These are phyloP conservation scores for Carterocephalus palaemon DNA, from an alignment of 2,888 invertebrate genomes.

Conservation along the genomic window DNA sequence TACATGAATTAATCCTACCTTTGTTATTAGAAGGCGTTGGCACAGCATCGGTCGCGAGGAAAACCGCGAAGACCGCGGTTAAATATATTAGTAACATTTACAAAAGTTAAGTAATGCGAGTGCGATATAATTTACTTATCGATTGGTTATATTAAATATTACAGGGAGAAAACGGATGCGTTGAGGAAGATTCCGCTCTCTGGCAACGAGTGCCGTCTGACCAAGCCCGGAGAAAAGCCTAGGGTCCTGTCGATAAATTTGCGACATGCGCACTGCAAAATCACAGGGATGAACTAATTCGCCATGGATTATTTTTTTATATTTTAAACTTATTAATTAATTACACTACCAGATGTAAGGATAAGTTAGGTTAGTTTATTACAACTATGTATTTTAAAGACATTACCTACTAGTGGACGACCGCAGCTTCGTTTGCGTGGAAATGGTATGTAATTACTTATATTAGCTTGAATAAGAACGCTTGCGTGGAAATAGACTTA, in stretches of 20 bases:
- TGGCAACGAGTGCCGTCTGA: slow-evolving; percentile 61
- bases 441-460: too few species aligned
- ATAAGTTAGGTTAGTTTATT: too few species aligned
- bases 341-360: too few species aligned
- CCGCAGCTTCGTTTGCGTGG: too few species aligned
- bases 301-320: slow-evolving; percentile 9
- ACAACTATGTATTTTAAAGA: too few species aligned
- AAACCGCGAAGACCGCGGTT: slow-evolving; percentile 70
- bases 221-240: slow-evolving; percentile 40
- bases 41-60: slow-evolving; percentile 53
- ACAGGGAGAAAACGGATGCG: slow-evolving; percentile 44
- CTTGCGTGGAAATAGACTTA: too few species aligned
- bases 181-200: slow-evolving; percentile 55
- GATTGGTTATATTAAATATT: slow-evolving; percentile 15
- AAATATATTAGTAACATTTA: slow-evolving; percentile 62
- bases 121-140: slow-evolving; percentile 8
- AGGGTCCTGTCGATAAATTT: slow-evolving; percentile 70
- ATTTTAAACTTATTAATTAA: too few species aligned
- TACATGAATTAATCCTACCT: slow-evolving; percentile 52
- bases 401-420: too few species aligned
- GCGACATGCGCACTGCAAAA: slow-evolving; percentile 69
- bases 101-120: slow-evolving; percentile 9
- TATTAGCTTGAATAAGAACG: too few species aligned
- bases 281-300: slow-evolving; percentile 51
- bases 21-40: slow-evolving; percentile 66